phyloP scores from a whole-genome alignment of 2,888 invertebrate genomes.

The Lasioglossum villosulum region DNA sequence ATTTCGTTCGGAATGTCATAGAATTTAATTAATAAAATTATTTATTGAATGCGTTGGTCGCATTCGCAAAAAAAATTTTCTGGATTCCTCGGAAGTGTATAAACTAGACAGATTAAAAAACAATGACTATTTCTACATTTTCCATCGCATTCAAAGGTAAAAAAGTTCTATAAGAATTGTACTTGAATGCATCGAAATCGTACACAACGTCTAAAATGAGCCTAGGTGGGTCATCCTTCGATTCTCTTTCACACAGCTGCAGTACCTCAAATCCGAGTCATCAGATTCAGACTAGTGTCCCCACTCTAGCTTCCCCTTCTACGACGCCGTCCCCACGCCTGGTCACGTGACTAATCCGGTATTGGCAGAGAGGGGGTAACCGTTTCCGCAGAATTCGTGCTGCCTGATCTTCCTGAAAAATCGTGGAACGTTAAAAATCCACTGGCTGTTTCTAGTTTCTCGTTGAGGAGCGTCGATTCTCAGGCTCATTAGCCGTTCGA shows the following conservation, averaged over 20 bases:
- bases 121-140: background rate
- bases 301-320: too few relatives aligned
- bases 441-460: slow-evolving; percentile 66
- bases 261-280: too few relatives aligned
- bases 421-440: background rate
- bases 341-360: too few relatives aligned
- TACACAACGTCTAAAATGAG: background rate
- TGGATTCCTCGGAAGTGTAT: background rate
- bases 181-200: background rate
- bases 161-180: background rate
- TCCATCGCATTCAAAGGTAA: background rate
- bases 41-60: too few relatives aligned
- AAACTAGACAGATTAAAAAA: background rate
- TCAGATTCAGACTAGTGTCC: too few relatives aligned
- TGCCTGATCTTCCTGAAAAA: background rate
- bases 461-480: slow-evolving; percentile 63
- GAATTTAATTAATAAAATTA: too few relatives aligned
- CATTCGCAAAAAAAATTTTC: background rate
- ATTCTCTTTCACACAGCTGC: background rate
- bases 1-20: background rate
- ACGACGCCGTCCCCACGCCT: too few relatives aligned
- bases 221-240: background rate
- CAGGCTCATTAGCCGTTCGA: slow-evolving; percentile 71
- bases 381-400: too few relatives aligned
- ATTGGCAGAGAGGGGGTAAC: too few relatives aligned